Evolutionary conservation across 2,113 vertebrate species (phyloP), one percentile per base, ranked within the genome.

Genomic region (Ivindomyrus marchei): DNA sequence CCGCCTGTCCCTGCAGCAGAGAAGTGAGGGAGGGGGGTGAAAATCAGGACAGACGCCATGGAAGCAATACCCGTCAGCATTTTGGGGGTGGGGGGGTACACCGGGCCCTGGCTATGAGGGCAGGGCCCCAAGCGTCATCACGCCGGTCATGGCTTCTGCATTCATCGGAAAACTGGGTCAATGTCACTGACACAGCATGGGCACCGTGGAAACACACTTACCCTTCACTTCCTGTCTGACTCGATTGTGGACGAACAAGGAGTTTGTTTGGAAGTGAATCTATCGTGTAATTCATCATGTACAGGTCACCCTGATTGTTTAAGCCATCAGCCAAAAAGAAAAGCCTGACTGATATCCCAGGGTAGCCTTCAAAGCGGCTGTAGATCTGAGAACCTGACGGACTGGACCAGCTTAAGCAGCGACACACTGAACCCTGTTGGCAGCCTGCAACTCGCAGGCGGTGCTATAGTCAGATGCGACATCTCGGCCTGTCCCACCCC

Each of bases 1-100:
- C 96, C 95, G 95, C 58, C 94, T 95, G 89, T 96, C 96, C 95
- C 96, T 97, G 96, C 93, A 96, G 95, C 94, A 94, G 47, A 95
- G 92, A 93, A 92, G 92, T 92, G 94, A 90, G 95, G 91, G 94
- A 95, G 94, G 95, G 94, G 95, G 84, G 92, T 87, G 21, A 88
- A 50, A 24, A 58, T 85, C 36, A 85, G 49, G 46, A 90, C 8
- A 85, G 47, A 89, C 1, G 70, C 27, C 7, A n/a, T 42, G 66
- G 36, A 89, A 4, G 58, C 24, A 8, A 36, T 42, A 47, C 17
- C 42, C 39, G 13, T 21, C 31, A 21, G 77, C 15, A 45, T 8
- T 45, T 39, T 85, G 85, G 27, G 8, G 27, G n/a, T 9, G 66
- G 36, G 31, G 15, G 21, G 15, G 21, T 58, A 70, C 10, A 3